A percentile compares a stretch with the other conserved stretches of the same genome.
Evolutionary conservation across 2,797 vertebrate species (phyloP).

Genomic region (Phyllotis vaccarum): DNA sequence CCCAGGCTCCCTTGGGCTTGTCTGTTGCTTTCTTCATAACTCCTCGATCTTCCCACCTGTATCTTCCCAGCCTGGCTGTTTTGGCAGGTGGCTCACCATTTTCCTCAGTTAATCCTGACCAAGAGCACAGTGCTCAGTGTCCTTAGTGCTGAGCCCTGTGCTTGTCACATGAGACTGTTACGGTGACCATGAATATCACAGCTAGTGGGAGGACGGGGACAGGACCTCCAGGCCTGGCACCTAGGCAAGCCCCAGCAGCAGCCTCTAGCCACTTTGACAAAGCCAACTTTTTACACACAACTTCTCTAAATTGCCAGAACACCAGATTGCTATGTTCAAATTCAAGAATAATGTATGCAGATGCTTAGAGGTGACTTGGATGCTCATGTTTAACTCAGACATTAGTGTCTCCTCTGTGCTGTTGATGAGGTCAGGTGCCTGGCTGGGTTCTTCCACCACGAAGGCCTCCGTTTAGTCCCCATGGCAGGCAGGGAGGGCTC

Average conservation of each 20-base stretch:
- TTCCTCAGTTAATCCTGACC: background rate
- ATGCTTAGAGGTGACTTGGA: background rate
- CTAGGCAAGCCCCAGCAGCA: background rate
- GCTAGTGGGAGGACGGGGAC: background rate
- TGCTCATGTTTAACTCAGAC: background rate
- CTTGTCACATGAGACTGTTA: no score
- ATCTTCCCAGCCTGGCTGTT: background rate
- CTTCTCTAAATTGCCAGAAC: conserved; percentile 30
- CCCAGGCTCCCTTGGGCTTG: accelerated
- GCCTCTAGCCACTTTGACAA: background rate
- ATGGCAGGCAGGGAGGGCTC: background rate
- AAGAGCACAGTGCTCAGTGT: background rate
- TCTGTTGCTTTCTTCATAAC: background rate
- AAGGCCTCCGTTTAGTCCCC: background rate
- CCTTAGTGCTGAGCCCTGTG: background rate
- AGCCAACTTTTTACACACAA: background rate
- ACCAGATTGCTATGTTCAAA: background rate
- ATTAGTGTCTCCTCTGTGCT: background rate
- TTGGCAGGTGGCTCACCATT: background rate
- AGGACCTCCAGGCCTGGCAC: background rate
- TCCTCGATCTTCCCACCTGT: background rate
- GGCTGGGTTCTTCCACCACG: accelerated
- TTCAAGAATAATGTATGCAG: background rate
- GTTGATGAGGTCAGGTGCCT: background rate
- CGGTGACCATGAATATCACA: background rate